Percentiles rank a stretch among this genome's conserved stretches.
phyloP scores from a whole-genome alignment of 2,888 invertebrate genomes.

The Mactromeris polynyma region DNA sequence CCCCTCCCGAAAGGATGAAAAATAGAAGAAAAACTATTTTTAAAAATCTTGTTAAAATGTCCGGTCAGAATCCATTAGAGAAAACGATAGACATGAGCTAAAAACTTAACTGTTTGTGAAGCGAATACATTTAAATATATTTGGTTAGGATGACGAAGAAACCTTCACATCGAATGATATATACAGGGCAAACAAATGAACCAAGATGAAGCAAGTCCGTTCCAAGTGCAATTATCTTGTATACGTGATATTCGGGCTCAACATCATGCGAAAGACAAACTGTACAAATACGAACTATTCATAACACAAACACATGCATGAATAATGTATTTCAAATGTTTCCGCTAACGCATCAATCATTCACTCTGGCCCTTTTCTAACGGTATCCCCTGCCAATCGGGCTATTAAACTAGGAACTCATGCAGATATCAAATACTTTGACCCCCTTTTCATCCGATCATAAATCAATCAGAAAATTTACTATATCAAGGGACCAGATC shows the following conservation, averaged over 20 bases:
- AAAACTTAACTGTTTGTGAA: too few species aligned
- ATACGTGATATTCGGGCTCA: background rate
- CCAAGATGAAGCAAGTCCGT: too few species aligned
- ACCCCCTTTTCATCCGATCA: conserved; percentile 41
- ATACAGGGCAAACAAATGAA: too few species aligned
- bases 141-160: too few species aligned
- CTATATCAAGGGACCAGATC: background rate
- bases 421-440: conserved; percentile 40
- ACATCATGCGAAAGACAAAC: background rate
- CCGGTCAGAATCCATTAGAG: too few species aligned
- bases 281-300: background rate
- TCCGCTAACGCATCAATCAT: background rate
- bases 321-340: background rate
- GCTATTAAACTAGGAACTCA: conserved; percentile 26
- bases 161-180: too few species aligned
- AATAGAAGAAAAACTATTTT: too few species aligned
- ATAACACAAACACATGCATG: background rate
- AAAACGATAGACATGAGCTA: too few species aligned
- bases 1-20: too few species aligned
- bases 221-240: too few species aligned
- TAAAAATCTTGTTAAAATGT: too few species aligned
- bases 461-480: conserved; percentile 28
- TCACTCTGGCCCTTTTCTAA: conserved; percentile 11
- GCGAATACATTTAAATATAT: too few species aligned
- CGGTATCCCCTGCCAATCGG: conserved; percentile 35